A percentile compares a stretch with the other conserved stretches of the same genome.
phyloP scores from a whole-genome alignment of 2,113 vertebrate genomes.

The Pterocles orientalis region DNA sequence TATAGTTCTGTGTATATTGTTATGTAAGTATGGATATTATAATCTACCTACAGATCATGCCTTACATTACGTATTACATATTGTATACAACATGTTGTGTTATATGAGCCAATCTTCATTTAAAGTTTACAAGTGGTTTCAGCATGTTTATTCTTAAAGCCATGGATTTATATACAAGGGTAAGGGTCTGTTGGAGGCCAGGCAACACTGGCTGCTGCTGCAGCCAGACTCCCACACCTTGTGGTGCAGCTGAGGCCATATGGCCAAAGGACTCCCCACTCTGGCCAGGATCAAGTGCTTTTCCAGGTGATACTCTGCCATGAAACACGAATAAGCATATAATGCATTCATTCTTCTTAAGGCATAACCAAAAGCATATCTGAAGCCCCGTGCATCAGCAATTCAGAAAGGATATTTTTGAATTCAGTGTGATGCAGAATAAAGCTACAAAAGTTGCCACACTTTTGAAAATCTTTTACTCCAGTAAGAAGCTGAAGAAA shows the following conservation, averaged over 20 bases:
- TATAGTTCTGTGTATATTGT: not conserved
- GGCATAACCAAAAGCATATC: not conserved
- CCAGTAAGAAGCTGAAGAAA: not conserved
- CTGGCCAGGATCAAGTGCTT: not conserved
- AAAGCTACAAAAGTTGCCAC: not conserved
- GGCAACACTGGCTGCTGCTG: not conserved
- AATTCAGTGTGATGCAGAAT: not conserved
- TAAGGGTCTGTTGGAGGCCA: not conserved
- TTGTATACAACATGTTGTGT: not conserved
- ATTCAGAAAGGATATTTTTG: not conserved
- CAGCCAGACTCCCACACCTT: not conserved
- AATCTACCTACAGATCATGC: not conserved
- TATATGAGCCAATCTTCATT: fast-evolving
- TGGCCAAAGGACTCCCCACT: not conserved
- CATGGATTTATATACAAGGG: not conserved
- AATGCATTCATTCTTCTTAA: not conserved
- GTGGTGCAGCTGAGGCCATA: not conserved
- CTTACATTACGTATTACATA: not conserved
- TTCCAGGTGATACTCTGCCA: not conserved
- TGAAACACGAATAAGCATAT: not conserved
- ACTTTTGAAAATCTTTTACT: not conserved
- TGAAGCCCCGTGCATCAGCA: not conserved
- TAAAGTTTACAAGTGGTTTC: not conserved
- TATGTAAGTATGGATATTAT: not conserved
- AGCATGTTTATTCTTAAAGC: not conserved